Conservation (phyloP, 2,113 vertebrate genomes). For the Mystacornis crossleyi region DNA sequence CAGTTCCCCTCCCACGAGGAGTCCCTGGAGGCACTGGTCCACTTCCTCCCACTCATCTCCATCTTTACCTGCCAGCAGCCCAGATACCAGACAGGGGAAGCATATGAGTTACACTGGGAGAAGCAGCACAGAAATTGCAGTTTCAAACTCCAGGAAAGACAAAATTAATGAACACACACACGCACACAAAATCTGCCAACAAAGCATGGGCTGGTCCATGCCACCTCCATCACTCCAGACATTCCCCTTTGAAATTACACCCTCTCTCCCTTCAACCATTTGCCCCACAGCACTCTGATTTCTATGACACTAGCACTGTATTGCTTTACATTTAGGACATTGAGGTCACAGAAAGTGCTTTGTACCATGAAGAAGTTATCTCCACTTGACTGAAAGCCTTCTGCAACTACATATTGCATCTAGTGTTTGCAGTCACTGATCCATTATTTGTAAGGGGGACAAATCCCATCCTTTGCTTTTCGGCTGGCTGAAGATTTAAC, state of each 20-base stretch:
- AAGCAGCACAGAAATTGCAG: neutral
- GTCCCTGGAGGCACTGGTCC: neutral
- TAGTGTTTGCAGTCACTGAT: neutral
- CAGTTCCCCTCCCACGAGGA: neutral
- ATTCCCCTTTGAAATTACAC: neutral
- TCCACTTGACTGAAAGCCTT: constrained; percentile 27
- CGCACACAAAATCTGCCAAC: neutral
- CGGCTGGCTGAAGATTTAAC: neutral
- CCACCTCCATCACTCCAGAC: neutral
- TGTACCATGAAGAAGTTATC: constrained; percentile 57
- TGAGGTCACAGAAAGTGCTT: constrained; percentile 49
- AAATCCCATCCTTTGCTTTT: constrained; percentile 7
- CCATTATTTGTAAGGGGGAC: neutral
- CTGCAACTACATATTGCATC: neutral
- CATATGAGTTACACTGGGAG: rapidly evolving
- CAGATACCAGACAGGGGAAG: neutral
- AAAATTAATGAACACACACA: neutral
- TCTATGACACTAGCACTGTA: neutral
- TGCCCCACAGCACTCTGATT: neutral
- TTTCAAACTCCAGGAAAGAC: neutral
- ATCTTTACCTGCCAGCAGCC: neutral
- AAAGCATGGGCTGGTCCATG: neutral
- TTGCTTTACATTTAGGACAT: constrained; percentile 19
- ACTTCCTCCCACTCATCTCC: neutral
- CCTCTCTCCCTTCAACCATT: neutral